These are phyloP conservation scores for Corythornis cristatus DNA, from an alignment of 2,113 vertebrate species.

Conservation along the genomic window DNA sequence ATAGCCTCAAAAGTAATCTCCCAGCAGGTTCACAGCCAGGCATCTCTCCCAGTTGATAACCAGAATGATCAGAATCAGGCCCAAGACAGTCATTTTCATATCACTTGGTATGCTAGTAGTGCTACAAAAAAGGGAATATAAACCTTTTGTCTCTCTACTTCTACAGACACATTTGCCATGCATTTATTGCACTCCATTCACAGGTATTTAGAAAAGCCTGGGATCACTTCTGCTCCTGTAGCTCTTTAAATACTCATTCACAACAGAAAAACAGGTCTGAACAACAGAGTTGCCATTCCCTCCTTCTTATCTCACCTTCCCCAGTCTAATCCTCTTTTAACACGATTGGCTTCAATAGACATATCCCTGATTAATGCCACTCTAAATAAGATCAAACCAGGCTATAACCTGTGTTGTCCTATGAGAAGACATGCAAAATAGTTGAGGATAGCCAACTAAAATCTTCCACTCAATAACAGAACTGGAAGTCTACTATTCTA, in stretches of 20 bases:
- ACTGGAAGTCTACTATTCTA: background rate
- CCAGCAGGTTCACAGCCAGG: background rate
- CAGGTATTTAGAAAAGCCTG: conserved; percentile 3
- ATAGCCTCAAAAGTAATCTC: background rate
- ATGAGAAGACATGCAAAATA: background rate
- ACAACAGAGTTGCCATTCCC: background rate
- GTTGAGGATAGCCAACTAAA: background rate
- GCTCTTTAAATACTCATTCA: conserved; percentile 15
- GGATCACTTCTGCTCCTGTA: background rate
- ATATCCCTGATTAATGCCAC: conserved; percentile 1
- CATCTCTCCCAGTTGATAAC: background rate
- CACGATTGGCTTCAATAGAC: background rate
- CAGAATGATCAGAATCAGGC: background rate
- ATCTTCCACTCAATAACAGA: background rate
- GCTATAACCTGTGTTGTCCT: background rate
- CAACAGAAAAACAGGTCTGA: background rate
- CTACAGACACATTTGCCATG: background rate
- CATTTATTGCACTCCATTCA: background rate
- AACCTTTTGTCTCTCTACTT: background rate
- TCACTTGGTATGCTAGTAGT: conserved; percentile 3
- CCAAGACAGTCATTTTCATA: background rate
- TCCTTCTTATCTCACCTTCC: conserved; percentile 44
- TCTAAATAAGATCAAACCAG: conserved; percentile 12
- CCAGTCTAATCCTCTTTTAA: conserved; percentile 33
- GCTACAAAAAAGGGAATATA: background rate